phyloP scores from a whole-genome alignment of 2,888 invertebrate genomes.

The Polydrusus pterygomalis region DNA sequence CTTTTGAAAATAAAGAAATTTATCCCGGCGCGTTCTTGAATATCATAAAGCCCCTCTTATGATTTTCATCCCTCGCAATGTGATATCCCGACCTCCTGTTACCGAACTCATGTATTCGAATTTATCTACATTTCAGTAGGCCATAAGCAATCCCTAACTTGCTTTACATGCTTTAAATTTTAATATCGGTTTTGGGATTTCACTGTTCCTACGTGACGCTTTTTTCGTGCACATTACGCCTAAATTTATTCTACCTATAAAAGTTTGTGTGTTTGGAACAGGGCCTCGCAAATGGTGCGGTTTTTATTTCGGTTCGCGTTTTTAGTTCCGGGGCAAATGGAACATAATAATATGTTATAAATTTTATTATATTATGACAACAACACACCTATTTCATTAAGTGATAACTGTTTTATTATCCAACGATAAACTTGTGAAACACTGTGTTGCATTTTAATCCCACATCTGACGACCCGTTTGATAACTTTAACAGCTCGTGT shows the following conservation, averaged over 20 bases:
- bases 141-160: slow-evolving; percentile 38
- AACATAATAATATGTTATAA: not conserved
- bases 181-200: slow-evolving; percentile 46
- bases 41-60: slow-evolving; percentile 19
- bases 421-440: too few species aligned
- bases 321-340: slow-evolving; percentile 20
- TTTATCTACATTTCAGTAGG: slow-evolving; percentile 33
- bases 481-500: too few species aligned
- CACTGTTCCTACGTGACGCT: slow-evolving; percentile 44
- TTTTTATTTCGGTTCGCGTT: slow-evolving; percentile 34
- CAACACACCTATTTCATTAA: too few species aligned
- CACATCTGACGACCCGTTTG: too few species aligned
- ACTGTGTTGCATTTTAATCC: too few species aligned
- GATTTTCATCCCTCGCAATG: slow-evolving; percentile 28
- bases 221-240: slow-evolving; percentile 43
- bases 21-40: slow-evolving; percentile 14
- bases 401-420: too few species aligned
- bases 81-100: slow-evolving; percentile 33
- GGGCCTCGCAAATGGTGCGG: slow-evolving; percentile 35
- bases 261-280: slow-evolving; percentile 45
- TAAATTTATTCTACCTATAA: slow-evolving; percentile 47
- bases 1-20: slow-evolving; percentile 30
- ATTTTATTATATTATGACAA: too few species aligned
- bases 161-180: slow-evolving; percentile 42
- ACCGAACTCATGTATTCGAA: slow-evolving; percentile 32